Evolutionary conservation across 1,140 invertebrate genomes (phyloP), one percentile per base, ranked within the genome.

Genomic region (Dolichoris vasculosae): DNA sequence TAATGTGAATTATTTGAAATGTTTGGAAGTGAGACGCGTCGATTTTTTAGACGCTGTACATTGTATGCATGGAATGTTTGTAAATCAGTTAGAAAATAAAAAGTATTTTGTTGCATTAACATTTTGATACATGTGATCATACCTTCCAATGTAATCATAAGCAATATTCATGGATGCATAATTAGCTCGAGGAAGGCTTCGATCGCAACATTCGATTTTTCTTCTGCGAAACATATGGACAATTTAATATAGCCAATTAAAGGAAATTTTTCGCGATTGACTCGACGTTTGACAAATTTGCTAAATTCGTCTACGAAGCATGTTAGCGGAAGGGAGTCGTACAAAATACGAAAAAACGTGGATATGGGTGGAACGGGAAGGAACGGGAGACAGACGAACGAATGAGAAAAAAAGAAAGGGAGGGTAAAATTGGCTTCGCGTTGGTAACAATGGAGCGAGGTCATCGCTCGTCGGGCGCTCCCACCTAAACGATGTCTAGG

Each of bases 391-490:
- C n/a, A 2, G 8, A 71, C 15, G 17, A 30, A n/a, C 13, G 11
- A 48, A 51, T 30, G 30, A 82, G 30, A 2, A 26, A 11, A n/a
- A 55, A 32, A 59, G 48, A 55, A 80, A 80, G 77, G 51, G 26
- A 59, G 6, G 71, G 26, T 40, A 73, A 59, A 80, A 80, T 59
- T 48, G 35, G 38, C 32, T 69, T 81, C 55, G 63, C 63, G 87
- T 90, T 88, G 89, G 90, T 73, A 91, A 88, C 87, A 90, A 87
- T 90, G 88, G 69, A 59, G 87, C 83, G 89, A 89, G 90, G 89
- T 91, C 90, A 91, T 91, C 90, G 90, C 89, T 89, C 90, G 87
- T 89, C 85, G 88, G 88, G 89, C 64, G n/a, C 32, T 79, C 48
- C 46, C 46, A 79, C n/a, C 75, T 78, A 71, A 73, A 81, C 87